These are phyloP conservation scores for Camelus bactrianus DNA, from an alignment of 2,113 vertebrate genomes.

Conservation along the genomic window DNA sequence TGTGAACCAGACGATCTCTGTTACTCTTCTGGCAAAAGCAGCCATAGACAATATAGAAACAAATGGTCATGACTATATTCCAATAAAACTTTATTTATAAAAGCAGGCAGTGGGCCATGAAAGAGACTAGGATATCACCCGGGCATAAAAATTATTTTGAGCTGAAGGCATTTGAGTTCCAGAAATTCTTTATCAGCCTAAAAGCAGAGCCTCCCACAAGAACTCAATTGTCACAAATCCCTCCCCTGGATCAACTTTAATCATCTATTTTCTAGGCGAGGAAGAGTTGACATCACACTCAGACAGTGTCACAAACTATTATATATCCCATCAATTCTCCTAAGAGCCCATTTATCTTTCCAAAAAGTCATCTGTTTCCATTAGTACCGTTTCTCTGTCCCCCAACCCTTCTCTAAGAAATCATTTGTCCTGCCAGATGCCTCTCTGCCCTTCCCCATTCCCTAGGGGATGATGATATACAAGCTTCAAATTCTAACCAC, in stretches of 20 bases:
- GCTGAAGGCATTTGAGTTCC: background rate
- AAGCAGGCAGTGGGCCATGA: background rate
- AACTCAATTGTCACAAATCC: background rate
- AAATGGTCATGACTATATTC: background rate
- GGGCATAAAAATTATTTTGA: background rate
- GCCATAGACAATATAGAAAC: background rate
- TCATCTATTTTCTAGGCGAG: background rate
- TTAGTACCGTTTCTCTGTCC: background rate
- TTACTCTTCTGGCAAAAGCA: background rate
- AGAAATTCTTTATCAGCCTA: background rate
- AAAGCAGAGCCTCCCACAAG: background rate
- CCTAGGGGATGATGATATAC: background rate
- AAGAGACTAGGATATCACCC: background rate
- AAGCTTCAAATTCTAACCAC: background rate
- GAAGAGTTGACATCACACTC: background rate
- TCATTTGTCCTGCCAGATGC: background rate
- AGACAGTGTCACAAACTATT: background rate
- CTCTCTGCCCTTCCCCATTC: background rate
- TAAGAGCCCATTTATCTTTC: background rate
- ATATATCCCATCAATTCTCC: background rate
- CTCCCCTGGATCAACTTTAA: background rate
- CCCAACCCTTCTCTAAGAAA: background rate
- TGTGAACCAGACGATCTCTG: background rate
- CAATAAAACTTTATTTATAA: constrained; percentile 68
- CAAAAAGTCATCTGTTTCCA: background rate